Evolutionary conservation across 1,140 invertebrate species (phyloP).

Genomic region (Melanaphis sacchari): DNA sequence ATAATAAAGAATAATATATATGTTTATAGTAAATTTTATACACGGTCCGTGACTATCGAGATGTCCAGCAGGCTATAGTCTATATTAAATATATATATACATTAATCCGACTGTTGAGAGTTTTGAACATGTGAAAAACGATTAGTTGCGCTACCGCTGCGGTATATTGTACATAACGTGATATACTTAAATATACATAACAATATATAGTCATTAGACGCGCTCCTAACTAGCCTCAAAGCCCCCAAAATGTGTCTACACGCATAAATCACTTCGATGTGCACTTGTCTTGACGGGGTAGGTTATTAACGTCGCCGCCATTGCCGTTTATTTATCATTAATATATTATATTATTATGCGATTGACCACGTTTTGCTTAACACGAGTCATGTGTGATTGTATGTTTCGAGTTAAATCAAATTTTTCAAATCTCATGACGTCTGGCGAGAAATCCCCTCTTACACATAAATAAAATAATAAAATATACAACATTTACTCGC

Average conservation of each 20-base stretch:
- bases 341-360: neutral
- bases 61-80: neutral
- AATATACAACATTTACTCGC: neutral
- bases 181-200: neutral
- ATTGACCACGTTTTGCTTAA: neutral
- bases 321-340: neutral
- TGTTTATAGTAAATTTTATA: neutral
- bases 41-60: neutral
- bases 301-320: neutral
- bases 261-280: neutral
- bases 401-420: neutral
- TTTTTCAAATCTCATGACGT: neutral
- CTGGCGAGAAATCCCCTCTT: neutral
- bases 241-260: neutral
- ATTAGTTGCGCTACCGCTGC: neutral
- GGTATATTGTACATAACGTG: neutral
- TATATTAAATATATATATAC: neutral
- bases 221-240: neutral
- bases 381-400: neutral
- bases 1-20: neutral
- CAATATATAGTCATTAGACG: neutral
- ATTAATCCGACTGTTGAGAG: neutral
- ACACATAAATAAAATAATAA: neutral
- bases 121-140: neutral
- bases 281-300: neutral